A percentile compares a stretch with the other conserved stretches of the same genome.
Evolutionary conservation across 2,113 vertebrate species (phyloP).

Genomic region (Paramisgurnus dabryanus): DNA sequence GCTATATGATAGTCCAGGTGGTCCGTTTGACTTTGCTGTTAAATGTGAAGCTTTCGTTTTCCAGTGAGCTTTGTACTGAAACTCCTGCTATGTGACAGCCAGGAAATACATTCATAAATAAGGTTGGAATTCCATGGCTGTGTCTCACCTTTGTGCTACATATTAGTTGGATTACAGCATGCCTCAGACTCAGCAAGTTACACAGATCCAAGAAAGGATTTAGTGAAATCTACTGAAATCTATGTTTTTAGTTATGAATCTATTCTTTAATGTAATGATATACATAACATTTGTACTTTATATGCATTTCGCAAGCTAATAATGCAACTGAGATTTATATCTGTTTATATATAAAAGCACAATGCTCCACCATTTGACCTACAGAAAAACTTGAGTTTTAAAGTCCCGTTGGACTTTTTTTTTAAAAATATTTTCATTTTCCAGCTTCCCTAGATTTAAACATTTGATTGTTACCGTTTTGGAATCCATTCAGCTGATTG

Average conservation of each 20-base stretch:
- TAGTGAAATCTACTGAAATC: not conserved
- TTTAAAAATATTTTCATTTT: too few relatives aligned
- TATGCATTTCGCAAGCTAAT: too few relatives aligned
- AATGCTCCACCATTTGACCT: too few relatives aligned
- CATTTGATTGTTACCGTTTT: too few relatives aligned
- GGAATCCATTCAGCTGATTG: too few relatives aligned
- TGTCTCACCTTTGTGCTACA: slow-evolving; percentile 29
- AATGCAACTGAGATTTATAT: too few relatives aligned
- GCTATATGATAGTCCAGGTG: slow-evolving; percentile 25
- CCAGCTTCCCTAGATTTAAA: too few relatives aligned
- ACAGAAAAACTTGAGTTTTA: too few relatives aligned
- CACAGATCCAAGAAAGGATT: not conserved
- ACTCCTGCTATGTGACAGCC: not conserved
- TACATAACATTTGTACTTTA: too few relatives aligned
- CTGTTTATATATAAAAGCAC: too few relatives aligned
- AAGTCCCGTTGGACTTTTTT: too few relatives aligned
- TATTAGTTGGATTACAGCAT: not conserved
- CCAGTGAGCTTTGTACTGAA: not conserved
- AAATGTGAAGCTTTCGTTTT: slow-evolving; percentile 51
- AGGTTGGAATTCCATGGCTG: not conserved
- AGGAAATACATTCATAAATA: not conserved
- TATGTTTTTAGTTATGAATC: not conserved
- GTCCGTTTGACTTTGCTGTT: slow-evolving; percentile 12
- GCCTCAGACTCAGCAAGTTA: not conserved
- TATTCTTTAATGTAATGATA: not conserved